Evolutionary conservation across 2,113 vertebrate species (phyloP), one percentile per base, ranked within the genome.

Genomic region (Rhineura floridana): DNA sequence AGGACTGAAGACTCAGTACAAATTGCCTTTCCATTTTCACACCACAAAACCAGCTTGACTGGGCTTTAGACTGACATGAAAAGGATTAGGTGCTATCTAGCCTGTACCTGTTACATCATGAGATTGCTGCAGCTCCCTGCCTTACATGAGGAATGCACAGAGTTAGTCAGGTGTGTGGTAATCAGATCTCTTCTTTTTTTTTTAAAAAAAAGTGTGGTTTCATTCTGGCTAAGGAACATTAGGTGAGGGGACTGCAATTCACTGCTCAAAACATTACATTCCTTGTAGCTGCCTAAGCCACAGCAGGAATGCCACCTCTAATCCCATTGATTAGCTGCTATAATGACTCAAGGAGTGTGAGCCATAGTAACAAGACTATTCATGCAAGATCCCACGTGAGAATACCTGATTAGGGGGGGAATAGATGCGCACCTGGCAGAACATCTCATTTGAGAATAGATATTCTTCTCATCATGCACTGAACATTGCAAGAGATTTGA

Each of bases 21-120:
- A 77, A 88, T 88, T 70, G 42, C 48, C n/a, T 62, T 62, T 65
- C 63, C 79, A 72, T 82, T 81, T 78, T 83, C 87, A 81, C 50
- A 63, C 48, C 63, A 59, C 30, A 3, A 77, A 81, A 44, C 72
- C 59, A 62, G 70, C 48, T 62, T 50, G 39, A 62, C 62, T 44
- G 52, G 52, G 39, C 62, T 88, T 91, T 83, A 62, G 52, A 82
- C 5, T 72, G 73, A 72, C n/a, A 69, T 39, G 33, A 82, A 36
- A 85, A 5, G 42, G 50, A 77, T 91, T 39, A 81, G 83, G 15
- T 69, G 36, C 72, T 25, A 39, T 80, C 48, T 63, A 52, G 70
- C 72, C 55, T 62, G 12, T 59, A 79, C 90, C 78, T 75, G 55
- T 81, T 67, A 23, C 25, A 77, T 77, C 89, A 70, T 39, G 48